These are phyloP conservation scores for Zaprionus lineosus DNA, from an alignment of 2,888 invertebrate genomes.

Conservation along the genomic window DNA sequence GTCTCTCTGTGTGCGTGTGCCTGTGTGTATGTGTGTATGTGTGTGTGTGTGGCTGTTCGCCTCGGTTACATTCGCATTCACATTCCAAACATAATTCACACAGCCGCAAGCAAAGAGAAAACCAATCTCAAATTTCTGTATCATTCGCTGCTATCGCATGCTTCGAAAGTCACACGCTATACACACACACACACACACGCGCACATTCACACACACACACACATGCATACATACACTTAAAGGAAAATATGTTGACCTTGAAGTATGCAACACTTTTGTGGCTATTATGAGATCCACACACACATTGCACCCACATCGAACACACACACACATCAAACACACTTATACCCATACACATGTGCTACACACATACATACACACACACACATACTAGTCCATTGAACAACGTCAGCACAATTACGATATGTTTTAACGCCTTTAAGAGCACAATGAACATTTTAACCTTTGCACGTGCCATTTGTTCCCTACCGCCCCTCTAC, in stretches of 20 bases:
- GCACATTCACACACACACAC: not conserved
- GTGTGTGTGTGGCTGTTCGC: conserved; percentile 15
- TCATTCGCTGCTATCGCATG: conserved; percentile 25
- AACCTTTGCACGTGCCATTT: conserved; percentile 63
- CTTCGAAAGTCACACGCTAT: conserved; percentile 14
- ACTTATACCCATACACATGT: not conserved
- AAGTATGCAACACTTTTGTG: conserved; percentile 73
- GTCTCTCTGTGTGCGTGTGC: not conserved
- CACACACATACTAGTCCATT: not conserved
- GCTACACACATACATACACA: not conserved
- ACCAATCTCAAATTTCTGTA: conserved; percentile 47
- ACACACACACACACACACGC: not conserved
- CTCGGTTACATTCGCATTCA: not conserved
- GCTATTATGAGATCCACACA: conserved; percentile 30
- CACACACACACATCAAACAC: not conserved
- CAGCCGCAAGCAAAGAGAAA: conserved; percentile 40
- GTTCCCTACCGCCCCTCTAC: not conserved
- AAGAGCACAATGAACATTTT: conserved; percentile 59
- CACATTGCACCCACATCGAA: not conserved
- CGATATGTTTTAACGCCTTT: conserved; percentile 58
- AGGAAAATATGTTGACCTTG: conserved; percentile 54
- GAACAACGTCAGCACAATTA: conserved; percentile 42
- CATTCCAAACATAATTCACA: conserved; percentile 43
- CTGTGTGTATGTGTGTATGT: not conserved
- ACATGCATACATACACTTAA: not conserved